Conservation (phyloP, 2,888 invertebrate species). For the Drosophila sordidula region DNA sequence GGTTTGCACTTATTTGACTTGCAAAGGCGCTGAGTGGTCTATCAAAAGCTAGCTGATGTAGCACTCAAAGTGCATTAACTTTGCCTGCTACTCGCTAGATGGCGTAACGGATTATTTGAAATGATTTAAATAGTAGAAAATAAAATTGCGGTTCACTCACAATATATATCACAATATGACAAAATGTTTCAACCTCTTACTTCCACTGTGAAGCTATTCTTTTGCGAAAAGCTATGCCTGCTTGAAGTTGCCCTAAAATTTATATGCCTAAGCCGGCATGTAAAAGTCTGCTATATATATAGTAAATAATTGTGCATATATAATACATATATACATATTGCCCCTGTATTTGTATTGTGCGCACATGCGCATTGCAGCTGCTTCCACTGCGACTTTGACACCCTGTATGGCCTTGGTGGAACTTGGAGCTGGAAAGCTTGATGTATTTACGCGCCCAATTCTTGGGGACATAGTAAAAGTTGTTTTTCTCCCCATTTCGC, state of each 20-base stretch:
- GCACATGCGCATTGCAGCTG: slow-evolving; percentile 31
- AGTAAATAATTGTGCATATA: neutral
- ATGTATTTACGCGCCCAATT: slow-evolving; percentile 63
- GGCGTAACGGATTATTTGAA: slow-evolving; percentile 2
- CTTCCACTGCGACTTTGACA: slow-evolving; percentile 32
- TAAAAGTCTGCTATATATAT: neutral
- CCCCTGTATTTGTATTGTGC: neutral
- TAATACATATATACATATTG: neutral
- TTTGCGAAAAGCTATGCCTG: neutral
- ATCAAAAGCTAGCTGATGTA: slow-evolving; percentile 1
- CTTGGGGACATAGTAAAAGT: slow-evolving; percentile 63
- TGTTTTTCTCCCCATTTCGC: slow-evolving; percentile 33
- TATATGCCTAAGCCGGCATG: slow-evolving; percentile 17
- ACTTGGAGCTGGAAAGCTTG: slow-evolving; percentile 29
- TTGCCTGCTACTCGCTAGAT: neutral
- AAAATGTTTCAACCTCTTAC: neutral
- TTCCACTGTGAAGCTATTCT: neutral
- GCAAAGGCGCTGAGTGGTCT: neutral
- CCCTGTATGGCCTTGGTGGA: slow-evolving; percentile 44
- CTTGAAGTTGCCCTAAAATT: neutral
- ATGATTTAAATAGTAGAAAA: neutral
- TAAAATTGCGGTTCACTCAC: neutral
- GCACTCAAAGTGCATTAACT: neutral
- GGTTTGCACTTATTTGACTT: neutral
- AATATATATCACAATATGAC: neutral